These are phyloP conservation scores for Charina bottae DNA, from an alignment of 2,113 vertebrate species.

Conservation along the genomic window DNA sequence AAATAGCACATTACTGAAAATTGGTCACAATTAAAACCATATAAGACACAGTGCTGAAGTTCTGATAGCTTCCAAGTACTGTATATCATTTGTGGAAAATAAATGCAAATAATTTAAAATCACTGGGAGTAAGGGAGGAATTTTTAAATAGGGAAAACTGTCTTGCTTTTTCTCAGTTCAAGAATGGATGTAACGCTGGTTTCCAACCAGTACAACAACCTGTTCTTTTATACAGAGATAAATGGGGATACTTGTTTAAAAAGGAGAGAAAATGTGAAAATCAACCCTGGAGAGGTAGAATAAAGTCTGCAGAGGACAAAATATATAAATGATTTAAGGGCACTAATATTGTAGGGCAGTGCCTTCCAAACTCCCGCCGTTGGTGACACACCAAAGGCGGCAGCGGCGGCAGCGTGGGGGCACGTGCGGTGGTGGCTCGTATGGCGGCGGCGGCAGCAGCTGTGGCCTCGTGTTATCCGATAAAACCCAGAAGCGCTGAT, in stretches of 20 bases:
- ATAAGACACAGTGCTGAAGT: not conserved
- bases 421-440: no score
- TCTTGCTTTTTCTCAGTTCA: not conserved
- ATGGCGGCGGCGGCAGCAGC: no score
- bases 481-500: no score
- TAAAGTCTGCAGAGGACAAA: not conserved
- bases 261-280: not conserved
- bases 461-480: no score
- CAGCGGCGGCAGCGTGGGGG: no score
- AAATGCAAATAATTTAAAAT: conserved; percentile 2
- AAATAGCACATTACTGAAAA: conserved; percentile 22
- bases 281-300: not conserved
- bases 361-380: no score
- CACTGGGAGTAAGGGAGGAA: not conserved
- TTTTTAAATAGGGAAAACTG: not conserved
- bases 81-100: not conserved
- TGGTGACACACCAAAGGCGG: no score
- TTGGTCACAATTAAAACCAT: conserved; percentile 16
- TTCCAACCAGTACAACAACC: not conserved
- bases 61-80: not conserved
- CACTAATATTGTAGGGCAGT: not conserved
- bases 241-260: not conserved
- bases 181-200: not conserved
- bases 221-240: not conserved
- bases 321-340: not conserved